Base-by-base conservation (phyloP, 2,113 vertebrate species). In the Calyptommatus sinebrachiatus region DNA sequence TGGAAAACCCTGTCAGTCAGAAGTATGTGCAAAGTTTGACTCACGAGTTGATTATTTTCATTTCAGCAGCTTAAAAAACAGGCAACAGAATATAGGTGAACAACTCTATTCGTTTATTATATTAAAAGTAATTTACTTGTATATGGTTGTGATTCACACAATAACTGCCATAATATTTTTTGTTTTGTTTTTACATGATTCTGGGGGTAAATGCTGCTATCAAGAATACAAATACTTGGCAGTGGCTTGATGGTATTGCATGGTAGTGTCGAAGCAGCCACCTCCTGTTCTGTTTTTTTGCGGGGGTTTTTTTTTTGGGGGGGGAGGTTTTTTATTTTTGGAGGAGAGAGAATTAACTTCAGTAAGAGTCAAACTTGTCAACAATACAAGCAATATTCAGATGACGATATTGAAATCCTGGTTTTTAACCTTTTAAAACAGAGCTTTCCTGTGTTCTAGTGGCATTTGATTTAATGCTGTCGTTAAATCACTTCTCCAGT, bases 311-410 rank as follows among this genome's bases (percentile, higher is more conserved):
- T 14, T 18, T 57, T 57, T 57, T 14, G 53, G 53, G 53, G 53
- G 2, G 12, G 53, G 18, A 14, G 2, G 2, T 41, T 21, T 24
- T 80, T 10, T 7, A 0, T 9, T 5, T 14, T 18, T 18, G 14
- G 16, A 1, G 53, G 53, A 18, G 53, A 18, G 53, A 18, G 18
- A 18, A 16, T 57, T 18, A 88, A 84, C 68, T 89, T 21, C 81
- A 89, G 90, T 88, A 86, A 91, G 92, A 90, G 87, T 93, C 87
- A 87, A 89, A 87, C 90, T 90, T 87, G 89, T 95, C 92, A 92
- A 86, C 94, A 92, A 96, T 84, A 85, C 94, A 92, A 96, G 95
- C 95, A 96, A 96, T 96, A 96, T 94, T 91, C 94, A 91, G 93
- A 94, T 89, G 91, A 94, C 92, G 89, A 87, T 89, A 86, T 89